Conservation (phyloP, 2,113 vertebrate genomes). For the Solea solea region DNA sequence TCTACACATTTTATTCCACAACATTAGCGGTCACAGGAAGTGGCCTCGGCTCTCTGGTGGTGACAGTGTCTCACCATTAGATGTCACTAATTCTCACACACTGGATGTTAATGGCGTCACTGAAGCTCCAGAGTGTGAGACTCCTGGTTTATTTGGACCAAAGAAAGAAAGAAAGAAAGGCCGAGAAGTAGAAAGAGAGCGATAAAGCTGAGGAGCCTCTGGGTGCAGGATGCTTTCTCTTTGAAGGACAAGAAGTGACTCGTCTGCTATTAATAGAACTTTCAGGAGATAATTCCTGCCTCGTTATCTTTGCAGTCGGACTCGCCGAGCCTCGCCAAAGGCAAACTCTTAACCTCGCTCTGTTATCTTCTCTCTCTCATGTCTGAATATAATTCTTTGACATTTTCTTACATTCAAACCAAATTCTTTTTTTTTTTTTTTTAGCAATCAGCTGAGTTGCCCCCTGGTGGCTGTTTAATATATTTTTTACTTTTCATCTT, state of each 20-base stretch:
- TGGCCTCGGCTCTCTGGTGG: too few species aligned
- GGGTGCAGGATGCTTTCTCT: constrained; percentile 64
- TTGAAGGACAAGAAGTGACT: constrained; percentile 75
- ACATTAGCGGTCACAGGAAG: too few species aligned
- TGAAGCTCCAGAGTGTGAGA: background rate
- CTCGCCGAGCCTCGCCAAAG: constrained; percentile 63
- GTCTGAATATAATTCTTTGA: too few species aligned
- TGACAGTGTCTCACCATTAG: too few species aligned
- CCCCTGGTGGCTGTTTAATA: too few species aligned
- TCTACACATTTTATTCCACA: too few species aligned
- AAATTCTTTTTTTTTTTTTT: too few species aligned
- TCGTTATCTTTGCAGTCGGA: constrained; percentile 73
- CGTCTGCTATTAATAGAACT: constrained; percentile 80
- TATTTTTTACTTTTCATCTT: too few species aligned
- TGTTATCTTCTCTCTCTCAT: constrained; percentile 30
- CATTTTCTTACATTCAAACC: too few species aligned
- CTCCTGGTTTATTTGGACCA: background rate
- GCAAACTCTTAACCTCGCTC: constrained; percentile 27
- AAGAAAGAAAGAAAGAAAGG: background rate
- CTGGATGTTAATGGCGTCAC: too few species aligned
- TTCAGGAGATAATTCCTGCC: constrained; percentile 79
- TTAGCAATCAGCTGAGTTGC: too few species aligned
- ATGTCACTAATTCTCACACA: too few species aligned
- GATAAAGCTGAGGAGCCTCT: constrained; percentile 51
- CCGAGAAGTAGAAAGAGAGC: constrained; percentile 17